phyloP scores from a whole-genome alignment of 2,888 invertebrate species.

The Mamestra brassicae region DNA sequence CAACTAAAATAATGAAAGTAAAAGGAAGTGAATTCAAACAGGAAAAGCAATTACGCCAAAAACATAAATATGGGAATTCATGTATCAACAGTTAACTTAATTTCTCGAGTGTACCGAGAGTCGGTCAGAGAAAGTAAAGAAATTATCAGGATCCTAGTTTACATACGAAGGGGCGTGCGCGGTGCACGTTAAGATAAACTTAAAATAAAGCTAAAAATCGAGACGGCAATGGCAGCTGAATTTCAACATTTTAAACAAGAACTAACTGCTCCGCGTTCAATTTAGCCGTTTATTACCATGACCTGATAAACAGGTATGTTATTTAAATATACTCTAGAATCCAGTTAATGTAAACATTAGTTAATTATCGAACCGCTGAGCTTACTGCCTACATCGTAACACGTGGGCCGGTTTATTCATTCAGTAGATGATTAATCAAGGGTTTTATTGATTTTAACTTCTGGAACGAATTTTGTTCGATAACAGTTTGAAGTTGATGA shows the following conservation, averaged over 20 bases:
- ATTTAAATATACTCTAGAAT: slow-evolving; percentile 60
- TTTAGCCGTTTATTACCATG: slow-evolving; percentile 64
- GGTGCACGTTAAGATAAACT: slow-evolving; percentile 10
- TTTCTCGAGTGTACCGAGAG: slow-evolving; percentile 53
- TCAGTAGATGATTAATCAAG: slow-evolving; percentile 43
- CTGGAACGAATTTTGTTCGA: slow-evolving; percentile 19
- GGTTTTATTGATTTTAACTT: slow-evolving; percentile 30
- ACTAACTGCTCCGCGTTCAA: slow-evolving; percentile 49
- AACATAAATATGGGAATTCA: slow-evolving; percentile 47
- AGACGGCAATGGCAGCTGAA: slow-evolving; percentile 30
- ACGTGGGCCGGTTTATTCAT: slow-evolving; percentile 51
- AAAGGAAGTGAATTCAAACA: slow-evolving; percentile 38
- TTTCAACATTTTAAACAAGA: slow-evolving; percentile 57
- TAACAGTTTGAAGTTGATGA: slow-evolving; percentile 15
- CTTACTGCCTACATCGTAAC: slow-evolving; percentile 50
- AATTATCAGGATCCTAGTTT: slow-evolving; percentile 67
- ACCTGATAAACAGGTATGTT: slow-evolving; percentile 63
- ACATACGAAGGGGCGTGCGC: slow-evolving; percentile 41
- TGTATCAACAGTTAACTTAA: slow-evolving; percentile 54
- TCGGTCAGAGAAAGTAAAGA: slow-evolving; percentile 69
- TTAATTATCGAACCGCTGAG: slow-evolving; percentile 59
- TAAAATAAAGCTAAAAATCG: slow-evolving; percentile 26
- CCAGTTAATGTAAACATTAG: slow-evolving; percentile 63
- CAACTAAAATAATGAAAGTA: slow-evolving; percentile 24
- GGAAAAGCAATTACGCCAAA: slow-evolving; percentile 51